Conservation (phyloP, 2,888 invertebrate species). For the Chrysopilus asiliformis region DNA sequence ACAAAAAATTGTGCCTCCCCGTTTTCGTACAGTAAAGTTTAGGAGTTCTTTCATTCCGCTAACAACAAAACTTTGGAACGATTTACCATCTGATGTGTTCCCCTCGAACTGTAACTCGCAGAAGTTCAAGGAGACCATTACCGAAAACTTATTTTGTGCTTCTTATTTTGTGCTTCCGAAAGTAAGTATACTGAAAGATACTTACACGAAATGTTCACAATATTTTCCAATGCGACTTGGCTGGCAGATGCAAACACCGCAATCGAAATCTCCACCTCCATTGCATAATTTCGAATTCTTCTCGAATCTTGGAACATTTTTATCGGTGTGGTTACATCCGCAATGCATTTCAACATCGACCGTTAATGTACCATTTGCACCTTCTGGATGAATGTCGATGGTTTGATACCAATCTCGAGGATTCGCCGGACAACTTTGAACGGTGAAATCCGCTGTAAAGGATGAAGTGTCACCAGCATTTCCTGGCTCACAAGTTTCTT, state of each 20-base stretch:
- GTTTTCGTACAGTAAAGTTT: too few relatives aligned
- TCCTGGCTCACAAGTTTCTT: slow-evolving; percentile 80
- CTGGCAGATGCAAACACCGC: slow-evolving; percentile 82
- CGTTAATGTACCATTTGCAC: slow-evolving; percentile 75
- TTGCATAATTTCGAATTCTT: slow-evolving; percentile 54
- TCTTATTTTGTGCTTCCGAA: too few relatives aligned
- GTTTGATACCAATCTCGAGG: slow-evolving; percentile 67
- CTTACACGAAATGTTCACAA: slow-evolving; percentile 74
- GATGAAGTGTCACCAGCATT: slow-evolving; percentile 80
- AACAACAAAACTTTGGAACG: too few relatives aligned
- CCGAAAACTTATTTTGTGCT: too few relatives aligned
- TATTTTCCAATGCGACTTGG: slow-evolving; percentile 65
- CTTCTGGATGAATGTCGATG: slow-evolving; percentile 86
- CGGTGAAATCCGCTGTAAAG: slow-evolving; percentile 64
- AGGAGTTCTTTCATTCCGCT: too few relatives aligned
- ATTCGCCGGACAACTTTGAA: slow-evolving; percentile 77
- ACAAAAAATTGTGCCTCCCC: too few relatives aligned
- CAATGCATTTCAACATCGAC: slow-evolving; percentile 89
- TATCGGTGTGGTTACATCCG: slow-evolving; percentile 84
- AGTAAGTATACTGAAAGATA: slow-evolving; percentile 9
- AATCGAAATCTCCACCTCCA: slow-evolving; percentile 66
- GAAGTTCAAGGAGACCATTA: too few relatives aligned
- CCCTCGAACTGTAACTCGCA: too few relatives aligned
- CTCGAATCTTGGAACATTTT: slow-evolving; percentile 45
- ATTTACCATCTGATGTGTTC: too few relatives aligned